These are phyloP conservation scores for Heliconius charithonia DNA, from an alignment of 2,888 invertebrate genomes.

Conservation along the genomic window DNA sequence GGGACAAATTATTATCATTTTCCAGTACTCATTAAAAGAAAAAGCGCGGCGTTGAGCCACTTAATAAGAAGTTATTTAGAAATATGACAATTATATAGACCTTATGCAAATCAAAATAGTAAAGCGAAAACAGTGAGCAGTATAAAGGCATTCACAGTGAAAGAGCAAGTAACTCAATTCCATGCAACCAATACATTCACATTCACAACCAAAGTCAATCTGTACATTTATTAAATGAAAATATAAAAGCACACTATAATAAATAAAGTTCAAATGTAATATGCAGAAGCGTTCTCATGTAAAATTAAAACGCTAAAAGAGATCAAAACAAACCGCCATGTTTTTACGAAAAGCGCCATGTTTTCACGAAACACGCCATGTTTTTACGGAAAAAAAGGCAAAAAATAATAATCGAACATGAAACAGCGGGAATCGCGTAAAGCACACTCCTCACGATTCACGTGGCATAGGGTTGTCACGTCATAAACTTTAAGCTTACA, in stretches of 20 bases:
- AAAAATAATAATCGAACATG: constrained; percentile 40
- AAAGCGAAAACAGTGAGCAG: not conserved
- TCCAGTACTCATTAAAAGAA: no score
- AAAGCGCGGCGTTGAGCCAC: not conserved
- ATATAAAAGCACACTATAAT: constrained; percentile 9
- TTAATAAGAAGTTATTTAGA: not conserved
- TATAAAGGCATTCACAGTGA: not conserved
- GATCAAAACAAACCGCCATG: constrained; percentile 36
- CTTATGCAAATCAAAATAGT: not conserved
- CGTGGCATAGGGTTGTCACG: constrained; percentile 33
- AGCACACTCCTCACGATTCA: constrained; percentile 16
- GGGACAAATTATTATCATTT: no score
- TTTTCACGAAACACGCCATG: constrained; percentile 18
- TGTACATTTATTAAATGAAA: constrained; percentile 3
- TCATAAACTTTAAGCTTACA: not conserved
- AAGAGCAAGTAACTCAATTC: not conserved
- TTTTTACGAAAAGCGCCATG: constrained; percentile 32
- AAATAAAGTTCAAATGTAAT: constrained; percentile 39
- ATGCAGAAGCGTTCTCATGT: constrained; percentile 40
- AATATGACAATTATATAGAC: not conserved
- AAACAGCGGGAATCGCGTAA: constrained; percentile 35
- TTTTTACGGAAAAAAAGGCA: constrained; percentile 27
- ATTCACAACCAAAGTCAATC: not conserved
- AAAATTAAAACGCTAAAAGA: constrained; percentile 42
- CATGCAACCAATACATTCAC: not conserved